Evolutionary conservation across 2,888 invertebrate species (phyloP).

Genomic region (Antheraea yamamai): DNA sequence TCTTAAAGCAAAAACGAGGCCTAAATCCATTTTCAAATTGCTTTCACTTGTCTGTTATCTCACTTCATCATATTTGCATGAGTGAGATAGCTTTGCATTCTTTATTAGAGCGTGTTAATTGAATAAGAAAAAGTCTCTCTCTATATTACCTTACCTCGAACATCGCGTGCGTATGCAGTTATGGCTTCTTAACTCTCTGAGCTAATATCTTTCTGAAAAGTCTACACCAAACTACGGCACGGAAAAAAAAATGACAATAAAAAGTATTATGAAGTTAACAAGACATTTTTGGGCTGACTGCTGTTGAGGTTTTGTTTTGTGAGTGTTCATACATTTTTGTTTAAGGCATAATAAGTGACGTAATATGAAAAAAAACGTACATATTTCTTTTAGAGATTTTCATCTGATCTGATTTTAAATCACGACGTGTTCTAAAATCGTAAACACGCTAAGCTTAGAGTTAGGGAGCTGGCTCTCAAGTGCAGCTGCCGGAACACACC

Average conservation of each 20-base stretch:
- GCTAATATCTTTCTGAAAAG: constrained; percentile 26
- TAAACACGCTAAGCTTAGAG: too few relatives aligned
- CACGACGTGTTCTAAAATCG: too few relatives aligned
- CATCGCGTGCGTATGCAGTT: constrained; percentile 64
- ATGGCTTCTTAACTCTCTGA: constrained; percentile 60
- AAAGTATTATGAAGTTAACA: constrained; percentile 6
- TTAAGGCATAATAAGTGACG: neutral
- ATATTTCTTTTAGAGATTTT: too few relatives aligned
- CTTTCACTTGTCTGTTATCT: too few relatives aligned
- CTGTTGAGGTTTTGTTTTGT: neutral
- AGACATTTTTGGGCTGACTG: neutral
- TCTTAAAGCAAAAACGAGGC: too few relatives aligned
- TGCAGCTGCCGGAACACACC: too few relatives aligned
- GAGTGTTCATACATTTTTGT: neutral
- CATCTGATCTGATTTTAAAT: too few relatives aligned
- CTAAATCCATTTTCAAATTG: too few relatives aligned
- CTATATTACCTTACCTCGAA: constrained; percentile 35
- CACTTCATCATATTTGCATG: too few relatives aligned
- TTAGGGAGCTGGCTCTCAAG: too few relatives aligned
- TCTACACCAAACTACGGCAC: constrained; percentile 23
- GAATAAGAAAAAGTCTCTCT: constrained; percentile 24
- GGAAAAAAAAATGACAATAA: constrained; percentile 19
- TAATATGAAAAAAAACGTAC: neutral
- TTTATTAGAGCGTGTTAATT: neutral
- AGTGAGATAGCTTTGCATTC: too few relatives aligned